These are phyloP conservation scores for Vicugna pacos DNA, from an alignment of 2,113 vertebrate genomes.

Conservation along the genomic window DNA sequence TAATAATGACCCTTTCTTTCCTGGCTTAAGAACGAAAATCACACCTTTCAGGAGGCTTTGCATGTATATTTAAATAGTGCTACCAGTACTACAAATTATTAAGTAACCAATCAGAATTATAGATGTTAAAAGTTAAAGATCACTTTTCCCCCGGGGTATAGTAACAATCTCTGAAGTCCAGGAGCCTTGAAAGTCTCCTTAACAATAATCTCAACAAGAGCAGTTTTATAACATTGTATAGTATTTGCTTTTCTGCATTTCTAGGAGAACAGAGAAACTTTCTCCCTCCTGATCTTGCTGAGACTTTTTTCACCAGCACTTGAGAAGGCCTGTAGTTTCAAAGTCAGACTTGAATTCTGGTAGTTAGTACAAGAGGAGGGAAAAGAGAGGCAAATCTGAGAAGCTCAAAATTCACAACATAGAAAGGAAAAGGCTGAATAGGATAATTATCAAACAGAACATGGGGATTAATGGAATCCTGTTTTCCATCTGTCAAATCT, in stretches of 20 bases:
- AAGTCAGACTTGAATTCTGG: background rate
- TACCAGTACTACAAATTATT: background rate
- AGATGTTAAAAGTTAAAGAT: slow-evolving; percentile 3
- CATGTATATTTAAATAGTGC: background rate
- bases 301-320: background rate
- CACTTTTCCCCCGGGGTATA: background rate
- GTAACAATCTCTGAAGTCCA: background rate
- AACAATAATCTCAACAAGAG: background rate
- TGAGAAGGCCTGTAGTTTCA: background rate
- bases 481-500: background rate
- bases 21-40: background rate
- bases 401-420: background rate
- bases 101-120: background rate
- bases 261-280: background rate
- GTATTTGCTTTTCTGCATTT: background rate
- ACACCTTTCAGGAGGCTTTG: background rate
- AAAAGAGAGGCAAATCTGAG: background rate
- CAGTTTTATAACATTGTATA: background rate
- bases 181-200: slow-evolving; percentile 26
- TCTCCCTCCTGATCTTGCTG: background rate
- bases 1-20: background rate
- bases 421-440: background rate
- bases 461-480: background rate
- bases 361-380: background rate
- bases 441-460: background rate